Evolutionary conservation across 2,888 invertebrate species (phyloP).

Genomic region (Eurytoma adleriae): DNA sequence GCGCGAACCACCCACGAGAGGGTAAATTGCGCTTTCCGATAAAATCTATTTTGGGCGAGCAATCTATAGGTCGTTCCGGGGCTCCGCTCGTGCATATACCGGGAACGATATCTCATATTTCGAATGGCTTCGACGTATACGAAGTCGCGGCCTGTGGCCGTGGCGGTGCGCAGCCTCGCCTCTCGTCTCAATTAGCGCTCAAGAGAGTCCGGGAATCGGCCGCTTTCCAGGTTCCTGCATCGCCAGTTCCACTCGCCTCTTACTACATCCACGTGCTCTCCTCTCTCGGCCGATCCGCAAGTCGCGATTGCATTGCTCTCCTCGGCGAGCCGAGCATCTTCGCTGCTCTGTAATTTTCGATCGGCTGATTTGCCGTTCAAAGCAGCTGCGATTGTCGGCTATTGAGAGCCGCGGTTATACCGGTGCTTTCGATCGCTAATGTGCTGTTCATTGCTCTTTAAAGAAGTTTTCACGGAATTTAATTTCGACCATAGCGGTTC

Average conservation of each 20-base stretch:
- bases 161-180: background rate
- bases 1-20: slow-evolving; percentile 20
- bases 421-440: too few relatives aligned
- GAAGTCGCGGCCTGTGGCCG: background rate
- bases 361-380: too few relatives aligned
- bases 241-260: background rate
- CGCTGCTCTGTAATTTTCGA: too few relatives aligned
- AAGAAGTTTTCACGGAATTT: too few relatives aligned
- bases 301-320: background rate
- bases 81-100: background rate
- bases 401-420: too few relatives aligned
- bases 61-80: background rate
- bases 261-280: slow-evolving; percentile 6
- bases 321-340: too few relatives aligned
- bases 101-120: slow-evolving; percentile 34
- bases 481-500: too few relatives aligned
- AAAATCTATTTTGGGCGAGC: background rate
- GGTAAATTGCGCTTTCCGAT: slow-evolving; percentile 7
- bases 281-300: background rate
- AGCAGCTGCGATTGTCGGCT: too few relatives aligned
- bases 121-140: slow-evolving; percentile 44
- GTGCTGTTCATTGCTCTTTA: too few relatives aligned
- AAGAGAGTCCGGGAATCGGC: slow-evolving; percentile 37
- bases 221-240: slow-evolving; percentile 27
- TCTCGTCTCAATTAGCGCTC: slow-evolving; percentile 49